Conservation (phyloP, 2,797 vertebrate genomes). For the Eidolon dupreanum region DNA sequence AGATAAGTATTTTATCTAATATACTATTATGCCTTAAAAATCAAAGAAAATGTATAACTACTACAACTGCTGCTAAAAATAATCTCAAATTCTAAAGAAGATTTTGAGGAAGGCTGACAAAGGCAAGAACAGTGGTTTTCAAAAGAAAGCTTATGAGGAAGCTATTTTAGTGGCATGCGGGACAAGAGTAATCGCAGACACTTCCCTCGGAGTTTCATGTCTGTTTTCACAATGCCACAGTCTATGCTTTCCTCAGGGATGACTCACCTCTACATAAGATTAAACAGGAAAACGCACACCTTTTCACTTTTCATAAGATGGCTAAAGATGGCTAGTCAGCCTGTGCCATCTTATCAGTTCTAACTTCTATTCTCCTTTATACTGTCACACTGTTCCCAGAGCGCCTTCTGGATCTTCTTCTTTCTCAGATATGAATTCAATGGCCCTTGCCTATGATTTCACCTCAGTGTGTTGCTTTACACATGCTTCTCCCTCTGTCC, state of each 20-base stretch:
- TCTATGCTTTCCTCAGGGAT: background rate
- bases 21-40: background rate
- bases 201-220: background rate
- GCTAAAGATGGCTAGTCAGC: background rate
- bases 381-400: background rate
- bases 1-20: background rate
- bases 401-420: background rate
- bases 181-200: background rate
- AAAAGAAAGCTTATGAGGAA: background rate
- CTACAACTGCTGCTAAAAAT: background rate
- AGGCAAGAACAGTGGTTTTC: background rate
- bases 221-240: background rate
- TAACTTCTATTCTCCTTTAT: background rate
- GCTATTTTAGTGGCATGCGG: background rate
- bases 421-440: background rate
- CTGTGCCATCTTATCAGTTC: background rate
- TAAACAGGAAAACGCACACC: background rate
- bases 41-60: background rate
- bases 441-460: background rate
- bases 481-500: background rate
- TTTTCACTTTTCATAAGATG: background rate
- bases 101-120: constrained; percentile 21
- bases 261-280: background rate
- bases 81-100: background rate
- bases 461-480: background rate